Percentiles rank a stretch among this genome's conserved stretches.
phyloP scores from a whole-genome alignment of 2,797 vertebrate species.

The Cuniculus paca region DNA sequence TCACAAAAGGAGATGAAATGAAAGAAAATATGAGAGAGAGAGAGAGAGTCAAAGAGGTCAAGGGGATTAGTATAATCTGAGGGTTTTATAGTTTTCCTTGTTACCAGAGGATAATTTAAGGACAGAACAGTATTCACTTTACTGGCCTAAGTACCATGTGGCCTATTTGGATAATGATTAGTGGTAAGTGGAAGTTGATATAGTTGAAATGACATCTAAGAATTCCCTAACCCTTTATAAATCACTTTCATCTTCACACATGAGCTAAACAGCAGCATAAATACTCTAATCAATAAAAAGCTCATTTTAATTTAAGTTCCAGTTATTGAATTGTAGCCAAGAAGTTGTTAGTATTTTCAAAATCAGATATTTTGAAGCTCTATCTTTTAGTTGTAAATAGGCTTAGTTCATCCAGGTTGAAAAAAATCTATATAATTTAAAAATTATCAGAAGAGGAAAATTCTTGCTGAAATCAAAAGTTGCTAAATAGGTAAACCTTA shows the following conservation, averaged over 20 bases:
- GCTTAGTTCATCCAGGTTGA: not conserved
- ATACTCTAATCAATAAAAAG: not conserved
- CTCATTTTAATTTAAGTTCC: constrained; percentile 17
- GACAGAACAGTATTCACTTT: not conserved
- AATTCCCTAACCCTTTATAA: constrained; percentile 15
- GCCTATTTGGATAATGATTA: not conserved
- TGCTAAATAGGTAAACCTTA: not conserved
- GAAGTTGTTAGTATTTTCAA: not conserved
- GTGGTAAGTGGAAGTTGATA: not conserved
- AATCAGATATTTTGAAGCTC: not conserved
- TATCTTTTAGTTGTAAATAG: constrained; percentile 10
- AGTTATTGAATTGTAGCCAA: not conserved
- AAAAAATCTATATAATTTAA: not conserved
- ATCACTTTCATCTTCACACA: constrained; percentile 51
- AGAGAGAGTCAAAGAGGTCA: too few species aligned
- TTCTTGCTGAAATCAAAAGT: not conserved
- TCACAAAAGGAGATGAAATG: not conserved
- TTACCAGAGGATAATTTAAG: not conserved
- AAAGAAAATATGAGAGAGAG: not conserved
- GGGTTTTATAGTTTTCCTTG: not conserved
- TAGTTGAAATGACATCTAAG: not conserved
- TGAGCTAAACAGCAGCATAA: not conserved
- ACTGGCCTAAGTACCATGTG: not conserved
- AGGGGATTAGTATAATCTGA: not conserved
- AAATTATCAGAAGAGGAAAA: not conserved